A percentile compares a stretch with the other conserved stretches of the same genome.
These are phyloP conservation scores for Dreissena rostriformis DNA, from an alignment of 1,140 invertebrate genomes.

Conservation along the genomic window DNA sequence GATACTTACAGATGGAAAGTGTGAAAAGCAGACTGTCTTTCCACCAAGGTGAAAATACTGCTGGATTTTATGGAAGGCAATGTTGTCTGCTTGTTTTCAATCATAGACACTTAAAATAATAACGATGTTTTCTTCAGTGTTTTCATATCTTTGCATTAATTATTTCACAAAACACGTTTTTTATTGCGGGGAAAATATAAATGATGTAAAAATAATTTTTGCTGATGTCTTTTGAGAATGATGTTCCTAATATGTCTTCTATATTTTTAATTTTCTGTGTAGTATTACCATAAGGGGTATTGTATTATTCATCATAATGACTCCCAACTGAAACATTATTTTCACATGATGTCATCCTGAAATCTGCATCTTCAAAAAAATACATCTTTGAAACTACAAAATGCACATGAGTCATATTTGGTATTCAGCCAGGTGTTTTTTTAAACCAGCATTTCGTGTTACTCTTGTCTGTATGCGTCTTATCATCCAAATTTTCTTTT, in stretches of 20 bases:
- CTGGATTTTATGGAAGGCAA: background rate
- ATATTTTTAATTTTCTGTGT: no score
- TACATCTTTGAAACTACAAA: no score
- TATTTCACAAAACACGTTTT: background rate
- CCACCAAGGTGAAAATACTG: background rate
- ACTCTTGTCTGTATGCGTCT: no score
- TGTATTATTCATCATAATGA: no score
- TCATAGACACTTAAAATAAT: background rate
- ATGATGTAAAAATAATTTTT: background rate
- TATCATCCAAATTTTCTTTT: background rate
- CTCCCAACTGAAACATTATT: no score
- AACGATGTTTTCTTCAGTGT: background rate
- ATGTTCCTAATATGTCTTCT: no score
- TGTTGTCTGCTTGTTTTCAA: background rate
- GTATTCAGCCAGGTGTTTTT: no score
- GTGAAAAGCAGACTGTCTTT: conserved; percentile 7
- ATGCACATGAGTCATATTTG: no score
- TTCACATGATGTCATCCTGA: no score
- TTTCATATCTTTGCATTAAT: background rate
- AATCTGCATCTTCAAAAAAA: no score
- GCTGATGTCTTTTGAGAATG: no score
- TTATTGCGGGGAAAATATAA: background rate
- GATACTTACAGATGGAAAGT: conserved; percentile 6
- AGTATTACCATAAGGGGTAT: no score
- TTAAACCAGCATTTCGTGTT: background rate